phyloP scores from a whole-genome alignment of 2,888 invertebrate species.

The Dilophus febrilis region DNA sequence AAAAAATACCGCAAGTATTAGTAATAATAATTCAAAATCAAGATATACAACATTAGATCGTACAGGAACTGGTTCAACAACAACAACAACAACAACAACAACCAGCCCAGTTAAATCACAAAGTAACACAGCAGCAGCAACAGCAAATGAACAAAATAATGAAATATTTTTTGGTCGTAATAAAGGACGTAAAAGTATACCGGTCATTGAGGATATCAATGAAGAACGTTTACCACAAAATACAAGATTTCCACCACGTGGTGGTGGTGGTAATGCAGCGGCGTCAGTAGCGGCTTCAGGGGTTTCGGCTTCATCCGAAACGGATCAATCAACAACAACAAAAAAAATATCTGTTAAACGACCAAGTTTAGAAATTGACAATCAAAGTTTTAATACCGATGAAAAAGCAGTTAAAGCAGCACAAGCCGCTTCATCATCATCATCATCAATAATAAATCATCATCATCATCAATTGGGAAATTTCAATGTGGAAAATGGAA shows the following conservation, averaged over 20 bases:
- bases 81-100: slow-evolving; percentile 22
- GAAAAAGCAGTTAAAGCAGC: slow-evolving; percentile 18
- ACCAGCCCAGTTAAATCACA: too few species aligned
- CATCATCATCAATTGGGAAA: too few species aligned
- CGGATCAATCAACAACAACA: slow-evolving; percentile 1
- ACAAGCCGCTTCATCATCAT: background rate
- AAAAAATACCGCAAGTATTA: background rate
- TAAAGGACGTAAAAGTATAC: slow-evolving; percentile 16
- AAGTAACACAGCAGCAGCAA: slow-evolving; percentile 24
- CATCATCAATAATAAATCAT: too few species aligned
- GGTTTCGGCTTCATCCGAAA: slow-evolving; percentile 34
- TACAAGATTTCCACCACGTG: slow-evolving; percentile 68
- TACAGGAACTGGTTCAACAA: slow-evolving; percentile 17
- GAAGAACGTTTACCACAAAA: slow-evolving; percentile 51
- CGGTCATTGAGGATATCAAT: slow-evolving; percentile 19
- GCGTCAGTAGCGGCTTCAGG: slow-evolving; percentile 31
- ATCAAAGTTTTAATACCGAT: slow-evolving; percentile 61
- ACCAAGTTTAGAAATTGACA: slow-evolving; percentile 63
- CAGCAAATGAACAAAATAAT: slow-evolving; percentile 44
- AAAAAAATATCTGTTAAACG: slow-evolving; percentile 35
- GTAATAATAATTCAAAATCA: slow-evolving; percentile 24
- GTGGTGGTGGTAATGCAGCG: slow-evolving; percentile 25
- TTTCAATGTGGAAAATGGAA: too few species aligned
- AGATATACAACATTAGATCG: slow-evolving; percentile 29
- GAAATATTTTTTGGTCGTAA: slow-evolving; percentile 41